Percentiles rank a stretch among this genome's conserved stretches.
phyloP scores from a whole-genome alignment of 2,888 invertebrate species.

The Pyrochroa serraticornis region DNA sequence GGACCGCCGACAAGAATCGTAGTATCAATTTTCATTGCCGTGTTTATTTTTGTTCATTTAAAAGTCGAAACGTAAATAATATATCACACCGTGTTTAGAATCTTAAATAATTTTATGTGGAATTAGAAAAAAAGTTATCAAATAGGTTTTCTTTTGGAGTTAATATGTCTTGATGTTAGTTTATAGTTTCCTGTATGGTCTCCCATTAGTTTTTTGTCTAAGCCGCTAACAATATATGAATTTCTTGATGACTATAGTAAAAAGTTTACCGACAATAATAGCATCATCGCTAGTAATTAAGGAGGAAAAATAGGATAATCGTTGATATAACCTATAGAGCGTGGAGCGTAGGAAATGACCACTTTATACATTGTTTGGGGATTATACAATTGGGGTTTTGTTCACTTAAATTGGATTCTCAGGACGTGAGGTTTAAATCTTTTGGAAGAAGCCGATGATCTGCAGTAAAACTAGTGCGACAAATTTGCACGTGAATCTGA shows the following conservation, averaged over 20 bases:
- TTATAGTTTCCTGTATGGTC: constrained; percentile 27
- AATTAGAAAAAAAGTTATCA: constrained; percentile 17
- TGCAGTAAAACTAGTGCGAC: constrained; percentile 16
- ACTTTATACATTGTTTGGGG: too few relatives aligned
- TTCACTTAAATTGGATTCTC: too few relatives aligned
- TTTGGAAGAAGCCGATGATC: constrained; percentile 13
- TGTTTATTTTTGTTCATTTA: constrained; percentile 16
- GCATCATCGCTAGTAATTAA: constrained; percentile 18
- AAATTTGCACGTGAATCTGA: constrained; percentile 30
- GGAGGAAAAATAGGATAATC: constrained; percentile 10
- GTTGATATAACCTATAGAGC: constrained; percentile 9
- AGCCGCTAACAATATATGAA: constrained; percentile 16
- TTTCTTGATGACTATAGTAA: constrained; percentile 12
- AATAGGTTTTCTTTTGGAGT: constrained; percentile 16
- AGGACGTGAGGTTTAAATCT: too few relatives aligned
- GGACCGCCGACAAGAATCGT: constrained; percentile 4
- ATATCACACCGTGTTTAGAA: constrained; percentile 11
- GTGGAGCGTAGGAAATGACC: constrained; percentile 11
- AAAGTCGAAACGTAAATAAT: constrained; percentile 7
- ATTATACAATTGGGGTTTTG: too few relatives aligned
- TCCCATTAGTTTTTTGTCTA: constrained; percentile 22
- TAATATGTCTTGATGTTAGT: constrained; percentile 23
- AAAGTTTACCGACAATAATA: constrained; percentile 6
- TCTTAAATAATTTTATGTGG: constrained; percentile 11
- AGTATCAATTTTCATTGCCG: constrained; percentile 22